These are phyloP conservation scores for Brenthis hecate DNA, from an alignment of 2,888 invertebrate genomes.

Conservation along the genomic window DNA sequence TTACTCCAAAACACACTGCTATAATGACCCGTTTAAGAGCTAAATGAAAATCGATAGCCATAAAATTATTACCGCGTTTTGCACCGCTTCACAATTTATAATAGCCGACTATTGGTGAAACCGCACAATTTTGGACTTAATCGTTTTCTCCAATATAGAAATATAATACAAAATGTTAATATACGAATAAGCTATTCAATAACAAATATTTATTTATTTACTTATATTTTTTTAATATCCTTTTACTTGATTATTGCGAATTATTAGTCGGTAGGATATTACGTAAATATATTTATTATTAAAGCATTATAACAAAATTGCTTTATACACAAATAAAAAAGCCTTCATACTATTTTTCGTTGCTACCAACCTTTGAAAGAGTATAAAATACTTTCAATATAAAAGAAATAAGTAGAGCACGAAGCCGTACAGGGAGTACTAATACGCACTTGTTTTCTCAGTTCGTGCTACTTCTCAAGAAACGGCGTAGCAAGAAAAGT, in stretches of 20 bases:
- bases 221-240: too few relatives aligned
- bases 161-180: not conserved
- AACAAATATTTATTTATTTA: too few relatives aligned
- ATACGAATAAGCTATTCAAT: too few relatives aligned
- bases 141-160: conserved; percentile 10
- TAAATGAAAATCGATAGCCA: conserved; percentile 74
- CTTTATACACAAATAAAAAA: not conserved
- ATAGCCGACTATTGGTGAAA: conserved; percentile 31
- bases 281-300: too few relatives aligned
- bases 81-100: conserved; percentile 37
- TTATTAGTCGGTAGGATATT: too few relatives aligned
- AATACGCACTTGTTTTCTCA: conserved; percentile 32
- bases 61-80: conserved; percentile 46
- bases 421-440: conserved; percentile 31
- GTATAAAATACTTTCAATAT: conserved; percentile 30
- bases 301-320: too few relatives aligned
- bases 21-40: conserved; percentile 74
- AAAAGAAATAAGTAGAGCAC: conserved; percentile 29
- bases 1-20: conserved; percentile 70
- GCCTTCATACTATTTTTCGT: not conserved
- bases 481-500: conserved; percentile 14
- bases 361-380: conserved; percentile 5
- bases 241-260: too few relatives aligned
- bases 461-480: conserved; percentile 27
- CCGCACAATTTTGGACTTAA: conserved; percentile 24